Base-by-base conservation (phyloP, 2,888 invertebrate species). In the Heliconius erato region DNA sequence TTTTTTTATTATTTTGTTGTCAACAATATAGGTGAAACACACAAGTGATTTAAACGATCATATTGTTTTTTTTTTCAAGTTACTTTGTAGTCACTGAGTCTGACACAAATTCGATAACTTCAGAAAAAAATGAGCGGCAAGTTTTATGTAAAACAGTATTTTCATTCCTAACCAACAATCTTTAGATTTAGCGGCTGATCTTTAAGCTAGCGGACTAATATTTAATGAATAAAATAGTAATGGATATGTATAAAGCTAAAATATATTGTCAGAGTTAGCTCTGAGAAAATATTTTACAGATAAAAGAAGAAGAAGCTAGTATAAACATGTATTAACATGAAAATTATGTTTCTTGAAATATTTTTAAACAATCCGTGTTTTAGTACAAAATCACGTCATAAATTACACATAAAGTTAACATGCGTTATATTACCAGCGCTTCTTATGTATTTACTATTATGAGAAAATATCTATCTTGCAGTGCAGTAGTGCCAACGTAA, bases 401-500 rank as follows among this genome's bases (percentile, higher is more conserved):
- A 72, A 72, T 44, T 72, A 44, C 9, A 72, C 72, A 72, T 44
- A 72, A 72, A 72, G 44, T 49, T 72, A 72, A 72, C 44, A 49
- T 49, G 72, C 44, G 44, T 72, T 26, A 44, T 71, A n/a, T 71
- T 72, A 44, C 44, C 3, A 9, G 9, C 19, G 72, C 26, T 71
- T 44, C 72, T 72, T 72, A 44, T 28, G 3, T 26, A 72, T 49
- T 72, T 72, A 72, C 72, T 71, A 40, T 40, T 71, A 72, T 9
- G 72, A 49, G 72, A 72, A 72, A 72, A 44, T 72, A 72, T 72
- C 78, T 65, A 78, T 67, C 67, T 78, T 40, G 35, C 84, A 80
- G 81, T 84, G 83, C 86, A 86, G 87, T 86, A 86, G 87, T 89
- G 86, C 87, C 87, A 85, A 86, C 86, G 89, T 89, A 87, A 88